Conservation (phyloP, 2,888 invertebrate species). For the Lasioglossum figueresi region DNA sequence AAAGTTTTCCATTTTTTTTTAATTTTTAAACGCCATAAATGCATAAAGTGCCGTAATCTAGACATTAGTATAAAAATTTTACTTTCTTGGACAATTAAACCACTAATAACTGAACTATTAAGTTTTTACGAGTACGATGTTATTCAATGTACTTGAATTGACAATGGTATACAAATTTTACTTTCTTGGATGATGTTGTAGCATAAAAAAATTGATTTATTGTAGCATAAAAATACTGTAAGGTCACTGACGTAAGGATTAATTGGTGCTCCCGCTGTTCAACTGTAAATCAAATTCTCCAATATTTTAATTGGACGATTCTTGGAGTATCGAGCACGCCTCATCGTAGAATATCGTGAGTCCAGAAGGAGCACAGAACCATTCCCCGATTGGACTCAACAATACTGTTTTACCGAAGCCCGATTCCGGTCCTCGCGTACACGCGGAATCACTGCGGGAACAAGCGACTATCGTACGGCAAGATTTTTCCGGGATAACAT, state of each 20-base stretch:
- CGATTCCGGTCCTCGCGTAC: conserved; percentile 2
- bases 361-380: not conserved
- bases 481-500: conserved; percentile 58
- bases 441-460: conserved; percentile 32
- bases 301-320: not conserved
- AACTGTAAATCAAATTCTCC: not conserved
- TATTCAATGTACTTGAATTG: no score
- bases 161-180: no score
- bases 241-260: not conserved
- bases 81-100: no score
- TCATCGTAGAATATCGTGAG: not conserved
- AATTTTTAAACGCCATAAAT: no score
- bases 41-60: no score
- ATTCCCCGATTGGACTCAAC: not conserved
- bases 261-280: not conserved
- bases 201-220: no score
- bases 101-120: no score
- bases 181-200: no score
- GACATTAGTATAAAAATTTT: no score
- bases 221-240: no score
- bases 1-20: no score
- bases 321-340: not conserved
- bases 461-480: conserved; percentile 28
- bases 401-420: not conserved
- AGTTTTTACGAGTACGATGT: no score